Evolutionary conservation across 2,888 invertebrate genomes (phyloP).

Genomic region (Steinernema carpocapsae): DNA sequence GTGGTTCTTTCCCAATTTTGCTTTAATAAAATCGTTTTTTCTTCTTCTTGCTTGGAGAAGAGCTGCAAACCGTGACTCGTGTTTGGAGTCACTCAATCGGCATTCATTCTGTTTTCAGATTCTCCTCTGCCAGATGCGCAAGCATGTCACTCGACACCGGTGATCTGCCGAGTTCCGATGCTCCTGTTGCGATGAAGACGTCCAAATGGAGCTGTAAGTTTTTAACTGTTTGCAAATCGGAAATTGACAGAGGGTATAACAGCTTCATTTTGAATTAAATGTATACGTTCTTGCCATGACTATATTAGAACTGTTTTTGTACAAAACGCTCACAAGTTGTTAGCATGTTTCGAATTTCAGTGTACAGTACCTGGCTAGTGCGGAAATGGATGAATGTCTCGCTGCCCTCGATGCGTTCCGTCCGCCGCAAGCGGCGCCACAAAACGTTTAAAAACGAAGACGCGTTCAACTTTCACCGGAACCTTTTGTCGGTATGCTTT

Average conservation of each 20-base stretch:
- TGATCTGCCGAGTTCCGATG: background rate
- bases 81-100: too few relatives aligned
- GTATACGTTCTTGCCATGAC: too few relatives aligned
- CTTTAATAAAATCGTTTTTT: too few relatives aligned
- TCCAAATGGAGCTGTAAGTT: conserved; percentile 26
- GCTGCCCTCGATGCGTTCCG: conserved; percentile 21
- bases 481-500: background rate
- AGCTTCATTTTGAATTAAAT: too few relatives aligned
- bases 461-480: conserved; percentile 1
- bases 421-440: conserved; percentile 21
- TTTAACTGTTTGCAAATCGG: too few relatives aligned
- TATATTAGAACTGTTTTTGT: too few relatives aligned
- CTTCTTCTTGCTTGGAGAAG: too few relatives aligned
- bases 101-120: background rate
- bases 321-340: too few relatives aligned
- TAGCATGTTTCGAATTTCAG: too few relatives aligned
- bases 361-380: conserved; percentile 23
- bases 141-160: conserved; percentile 18
- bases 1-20: too few relatives aligned
- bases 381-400: conserved; percentile 32
- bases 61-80: too few relatives aligned
- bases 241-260: too few relatives aligned
- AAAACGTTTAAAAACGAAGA: conserved; percentile 12
- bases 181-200: background rate
- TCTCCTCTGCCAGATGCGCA: background rate